Evolutionary conservation across 2,888 invertebrate species (phyloP).

Genomic region (Lottia scabra): DNA sequence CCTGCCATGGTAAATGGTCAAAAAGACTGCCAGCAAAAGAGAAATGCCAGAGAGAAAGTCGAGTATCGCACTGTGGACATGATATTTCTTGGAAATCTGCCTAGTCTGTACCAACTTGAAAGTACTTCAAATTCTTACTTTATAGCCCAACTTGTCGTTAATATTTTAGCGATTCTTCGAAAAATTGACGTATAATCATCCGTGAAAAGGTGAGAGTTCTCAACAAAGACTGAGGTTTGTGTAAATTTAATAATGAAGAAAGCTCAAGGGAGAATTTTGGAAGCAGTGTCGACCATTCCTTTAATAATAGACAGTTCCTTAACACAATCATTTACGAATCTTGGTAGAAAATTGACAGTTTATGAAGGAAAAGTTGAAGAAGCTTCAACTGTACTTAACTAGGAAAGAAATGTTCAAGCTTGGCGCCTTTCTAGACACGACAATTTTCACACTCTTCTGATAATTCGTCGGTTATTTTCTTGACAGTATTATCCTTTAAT

Average conservation of each 20-base stretch:
- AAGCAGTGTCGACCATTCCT: background rate
- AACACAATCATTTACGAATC: conserved; percentile 3
- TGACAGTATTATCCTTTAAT: background rate
- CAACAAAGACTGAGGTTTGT: background rate
- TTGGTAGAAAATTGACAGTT: background rate
- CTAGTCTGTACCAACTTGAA: too few species aligned
- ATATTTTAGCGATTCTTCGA: background rate
- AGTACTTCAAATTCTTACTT: background rate
- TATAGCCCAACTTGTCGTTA: background rate
- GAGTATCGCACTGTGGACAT: too few species aligned
- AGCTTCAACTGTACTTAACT: background rate
- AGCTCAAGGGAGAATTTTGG: conserved; percentile 2
- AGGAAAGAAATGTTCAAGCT: background rate
- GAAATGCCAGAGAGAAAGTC: too few species aligned
- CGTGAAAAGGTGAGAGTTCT: background rate
- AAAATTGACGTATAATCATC: background rate
- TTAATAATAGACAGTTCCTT: background rate
- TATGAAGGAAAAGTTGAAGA: background rate
- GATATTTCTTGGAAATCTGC: too few species aligned
- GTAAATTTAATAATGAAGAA: background rate
- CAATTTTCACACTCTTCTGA: background rate
- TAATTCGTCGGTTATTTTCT: background rate
- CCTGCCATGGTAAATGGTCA: too few species aligned
- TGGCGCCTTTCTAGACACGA: background rate
- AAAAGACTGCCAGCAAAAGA: too few species aligned